Evolutionary conservation across 2,797 vertebrate genomes (phyloP).

Genomic region (Rhinophrynus dorsalis): DNA sequence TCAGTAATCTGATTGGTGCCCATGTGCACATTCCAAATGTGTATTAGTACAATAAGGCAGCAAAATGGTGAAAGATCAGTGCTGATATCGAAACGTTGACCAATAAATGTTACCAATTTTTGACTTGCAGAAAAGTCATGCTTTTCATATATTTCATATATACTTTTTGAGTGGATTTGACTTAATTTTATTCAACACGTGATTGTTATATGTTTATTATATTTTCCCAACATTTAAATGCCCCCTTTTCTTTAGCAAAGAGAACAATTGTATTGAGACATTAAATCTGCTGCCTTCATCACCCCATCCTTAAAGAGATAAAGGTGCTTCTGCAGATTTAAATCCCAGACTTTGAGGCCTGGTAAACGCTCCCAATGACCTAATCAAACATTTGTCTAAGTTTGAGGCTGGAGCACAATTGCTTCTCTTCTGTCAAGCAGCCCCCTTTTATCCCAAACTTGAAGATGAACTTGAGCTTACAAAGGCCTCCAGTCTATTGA

Average conservation of each 20-base stretch:
- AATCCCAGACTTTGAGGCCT: not conserved
- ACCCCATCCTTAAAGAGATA: not conserved
- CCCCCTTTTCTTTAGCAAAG: not conserved
- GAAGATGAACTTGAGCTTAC: constrained; percentile 84
- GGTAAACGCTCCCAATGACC: constrained; percentile 43
- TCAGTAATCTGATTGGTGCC: too few relatives aligned
- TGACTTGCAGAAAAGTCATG: too few relatives aligned
- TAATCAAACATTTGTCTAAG: constrained; percentile 54
- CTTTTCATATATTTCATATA: too few relatives aligned
- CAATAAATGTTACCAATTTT: too few relatives aligned
- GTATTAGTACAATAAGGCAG: too few relatives aligned
- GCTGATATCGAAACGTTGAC: too few relatives aligned
- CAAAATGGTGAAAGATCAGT: too few relatives aligned
- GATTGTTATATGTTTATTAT: too few relatives aligned
- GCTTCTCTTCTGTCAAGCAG: constrained; percentile 48
- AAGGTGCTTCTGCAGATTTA: not conserved
- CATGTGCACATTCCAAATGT: too few relatives aligned
- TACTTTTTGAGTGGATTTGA: too few relatives aligned
- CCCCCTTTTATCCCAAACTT: constrained; percentile 71
- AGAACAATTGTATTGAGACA: not conserved
- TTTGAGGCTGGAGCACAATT: constrained; percentile 62
- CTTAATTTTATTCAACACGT: too few relatives aligned
- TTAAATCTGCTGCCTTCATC: not conserved
- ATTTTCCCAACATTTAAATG: too few relatives aligned
- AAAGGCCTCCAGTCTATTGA: constrained; percentile 75